Conservation (phyloP, 2,797 vertebrate genomes). For the Fundulus diaphanus region DNA sequence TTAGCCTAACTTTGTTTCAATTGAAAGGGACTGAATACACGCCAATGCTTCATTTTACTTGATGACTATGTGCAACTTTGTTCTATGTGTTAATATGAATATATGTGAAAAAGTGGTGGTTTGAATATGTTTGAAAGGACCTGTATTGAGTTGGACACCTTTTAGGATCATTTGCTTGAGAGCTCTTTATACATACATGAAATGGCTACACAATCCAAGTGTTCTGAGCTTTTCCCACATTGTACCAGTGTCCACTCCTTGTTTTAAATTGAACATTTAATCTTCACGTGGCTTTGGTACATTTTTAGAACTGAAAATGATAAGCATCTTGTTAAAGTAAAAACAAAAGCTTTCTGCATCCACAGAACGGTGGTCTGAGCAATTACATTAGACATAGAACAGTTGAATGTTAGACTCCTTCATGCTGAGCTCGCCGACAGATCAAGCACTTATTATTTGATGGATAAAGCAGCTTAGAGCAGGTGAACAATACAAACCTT, state of each 20-base stretch:
- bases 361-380: constrained; percentile 13
- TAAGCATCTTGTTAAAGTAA: constrained; percentile 8
- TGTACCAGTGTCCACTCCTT: not conserved
- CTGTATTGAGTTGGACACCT: not conserved
- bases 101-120: not conserved
- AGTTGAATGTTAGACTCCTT: constrained; percentile 32
- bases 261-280: not conserved
- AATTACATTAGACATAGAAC: constrained; percentile 48
- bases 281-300: not conserved
- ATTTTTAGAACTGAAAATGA: constrained; percentile 14
- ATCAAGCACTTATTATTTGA: constrained; percentile 55
- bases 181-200: not conserved
- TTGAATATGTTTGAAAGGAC: not conserved
- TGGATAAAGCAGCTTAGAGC: constrained; percentile 63
- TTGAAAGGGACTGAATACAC: not conserved
- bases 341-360: not conserved
- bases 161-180: not conserved
- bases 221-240: not conserved
- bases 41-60: not conserved
- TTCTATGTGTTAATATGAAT: not conserved
- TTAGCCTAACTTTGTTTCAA: not conserved
- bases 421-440: constrained; percentile 52
- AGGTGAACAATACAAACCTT: constrained; percentile 59
- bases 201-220: not conserved
- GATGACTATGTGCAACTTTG: not conserved